Conservation (phyloP, 2,113 vertebrate species). For the Nesoenas mayeri region DNA sequence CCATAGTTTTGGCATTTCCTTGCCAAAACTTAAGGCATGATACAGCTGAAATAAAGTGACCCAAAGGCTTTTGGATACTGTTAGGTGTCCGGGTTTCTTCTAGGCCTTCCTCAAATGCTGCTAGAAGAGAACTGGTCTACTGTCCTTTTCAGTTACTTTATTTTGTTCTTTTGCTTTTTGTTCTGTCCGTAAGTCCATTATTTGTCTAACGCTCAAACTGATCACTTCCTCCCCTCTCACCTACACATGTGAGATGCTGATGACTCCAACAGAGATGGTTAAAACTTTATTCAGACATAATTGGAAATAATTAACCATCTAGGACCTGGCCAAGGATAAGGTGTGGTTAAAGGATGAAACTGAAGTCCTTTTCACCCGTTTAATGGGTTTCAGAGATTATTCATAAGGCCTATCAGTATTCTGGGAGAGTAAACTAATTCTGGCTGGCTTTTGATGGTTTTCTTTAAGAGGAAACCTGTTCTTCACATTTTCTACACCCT, state of each 20-base stretch:
- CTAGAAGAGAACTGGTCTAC: neutral
- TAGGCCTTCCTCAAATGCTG: neutral
- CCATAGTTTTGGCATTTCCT: neutral
- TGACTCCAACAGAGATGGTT: slow-evolving; percentile 21
- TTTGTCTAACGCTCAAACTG: neutral
- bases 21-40: neutral
- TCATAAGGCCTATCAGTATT: slow-evolving; percentile 58
- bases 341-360: slow-evolving; percentile 38
- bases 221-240: neutral
- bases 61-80: neutral
- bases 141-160: neutral
- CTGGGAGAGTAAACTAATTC: slow-evolving; percentile 45
- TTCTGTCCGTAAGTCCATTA: neutral
- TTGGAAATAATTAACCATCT: slow-evolving; percentile 47
- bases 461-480: slow-evolving; percentile 40
- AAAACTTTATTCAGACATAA: slow-evolving; percentile 57
- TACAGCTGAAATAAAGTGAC: neutral
- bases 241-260: slow-evolving; percentile 17
- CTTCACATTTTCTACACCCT: neutral
- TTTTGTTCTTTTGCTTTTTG: neutral
- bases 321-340: slow-evolving; percentile 13
- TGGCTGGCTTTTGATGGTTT: slow-evolving; percentile 31
- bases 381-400: slow-evolving; percentile 54
- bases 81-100: neutral
- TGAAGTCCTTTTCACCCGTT: slow-evolving; percentile 55